phyloP scores from a whole-genome alignment of 2,888 invertebrate genomes.

The Baronia brevicornis region DNA sequence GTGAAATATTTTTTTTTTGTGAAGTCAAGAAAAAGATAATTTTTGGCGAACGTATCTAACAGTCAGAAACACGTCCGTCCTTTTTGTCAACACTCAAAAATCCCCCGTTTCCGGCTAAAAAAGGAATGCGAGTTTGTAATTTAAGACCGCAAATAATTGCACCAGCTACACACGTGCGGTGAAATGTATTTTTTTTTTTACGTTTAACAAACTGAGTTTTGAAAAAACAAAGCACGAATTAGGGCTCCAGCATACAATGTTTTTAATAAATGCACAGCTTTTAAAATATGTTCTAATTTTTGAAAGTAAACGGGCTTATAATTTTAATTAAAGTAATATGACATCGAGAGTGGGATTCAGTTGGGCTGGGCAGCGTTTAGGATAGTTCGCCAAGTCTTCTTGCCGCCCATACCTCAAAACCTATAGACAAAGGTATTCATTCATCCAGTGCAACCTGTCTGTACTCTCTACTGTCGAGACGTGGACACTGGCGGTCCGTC shows the following conservation, averaged over 20 bases:
- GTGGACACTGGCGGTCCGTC: too few relatives aligned
- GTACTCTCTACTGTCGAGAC: too few relatives aligned
- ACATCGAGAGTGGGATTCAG: too few relatives aligned
- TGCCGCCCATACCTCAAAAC: too few relatives aligned
- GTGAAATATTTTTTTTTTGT: constrained; percentile 12
- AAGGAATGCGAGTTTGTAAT: constrained; percentile 52
- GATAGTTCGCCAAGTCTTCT: too few relatives aligned
- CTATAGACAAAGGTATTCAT: too few relatives aligned
- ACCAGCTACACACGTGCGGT: constrained; percentile 56
- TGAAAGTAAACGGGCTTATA: too few relatives aligned
- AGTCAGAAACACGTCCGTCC: constrained; percentile 37
- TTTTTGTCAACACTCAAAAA: constrained; percentile 50
- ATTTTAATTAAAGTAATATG: too few relatives aligned
- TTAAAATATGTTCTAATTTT: too few relatives aligned
- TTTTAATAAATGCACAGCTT: too few relatives aligned
- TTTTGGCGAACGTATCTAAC: constrained; percentile 28
- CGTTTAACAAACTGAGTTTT: constrained; percentile 42
- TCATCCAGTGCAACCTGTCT: too few relatives aligned
- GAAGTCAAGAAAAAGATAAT: constrained; percentile 14
- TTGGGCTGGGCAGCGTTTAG: too few relatives aligned
- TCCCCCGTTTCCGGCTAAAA: constrained; percentile 64
- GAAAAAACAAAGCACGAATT: constrained; percentile 30
- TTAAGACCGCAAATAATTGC: constrained; percentile 65
- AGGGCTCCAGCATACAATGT: constrained; percentile 6
- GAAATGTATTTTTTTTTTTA: constrained; percentile 40